Evolutionary conservation across 2,113 vertebrate species (phyloP).

Genomic region (Lophius piscatorius): DNA sequence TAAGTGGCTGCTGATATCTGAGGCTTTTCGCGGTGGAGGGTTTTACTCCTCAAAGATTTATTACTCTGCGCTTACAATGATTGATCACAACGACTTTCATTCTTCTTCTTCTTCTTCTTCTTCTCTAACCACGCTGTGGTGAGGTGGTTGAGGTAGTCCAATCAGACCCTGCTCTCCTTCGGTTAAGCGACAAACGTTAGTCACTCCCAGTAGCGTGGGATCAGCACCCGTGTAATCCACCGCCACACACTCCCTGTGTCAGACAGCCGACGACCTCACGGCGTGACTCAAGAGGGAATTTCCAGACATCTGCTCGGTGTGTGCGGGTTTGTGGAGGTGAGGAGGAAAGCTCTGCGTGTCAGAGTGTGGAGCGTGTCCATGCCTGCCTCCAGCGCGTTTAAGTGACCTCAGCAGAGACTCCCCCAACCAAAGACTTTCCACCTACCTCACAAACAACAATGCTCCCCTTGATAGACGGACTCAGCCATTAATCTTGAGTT

Average conservation of each 20-base stretch:
- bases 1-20: too few species aligned
- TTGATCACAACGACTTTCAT: too few species aligned
- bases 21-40: too few species aligned
- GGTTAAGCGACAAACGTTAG: too few species aligned
- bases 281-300: conserved; percentile 51
- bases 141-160: too few species aligned
- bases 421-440: conserved; percentile 15
- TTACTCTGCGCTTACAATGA: too few species aligned
- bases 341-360: conserved; percentile 10
- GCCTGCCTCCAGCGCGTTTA: conserved; percentile 33
- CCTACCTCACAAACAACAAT: conserved; percentile 35
- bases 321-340: conserved; percentile 12
- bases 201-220: conserved; percentile 7
- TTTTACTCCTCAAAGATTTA: too few species aligned
- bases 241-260: conserved; percentile 4
- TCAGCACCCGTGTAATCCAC: conserved; percentile 26
- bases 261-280: conserved; percentile 32
- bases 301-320: conserved; percentile 58
- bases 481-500: conserved; percentile 8
- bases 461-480: conserved; percentile 12
- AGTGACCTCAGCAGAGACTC: conserved; percentile 26
- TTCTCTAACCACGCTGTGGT: too few species aligned
- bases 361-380: conserved; percentile 22
- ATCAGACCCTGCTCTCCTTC: too few species aligned
- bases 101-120: too few species aligned